Conservation (phyloP, 2,113 vertebrate species). For the Dipodomys stephensi region DNA sequence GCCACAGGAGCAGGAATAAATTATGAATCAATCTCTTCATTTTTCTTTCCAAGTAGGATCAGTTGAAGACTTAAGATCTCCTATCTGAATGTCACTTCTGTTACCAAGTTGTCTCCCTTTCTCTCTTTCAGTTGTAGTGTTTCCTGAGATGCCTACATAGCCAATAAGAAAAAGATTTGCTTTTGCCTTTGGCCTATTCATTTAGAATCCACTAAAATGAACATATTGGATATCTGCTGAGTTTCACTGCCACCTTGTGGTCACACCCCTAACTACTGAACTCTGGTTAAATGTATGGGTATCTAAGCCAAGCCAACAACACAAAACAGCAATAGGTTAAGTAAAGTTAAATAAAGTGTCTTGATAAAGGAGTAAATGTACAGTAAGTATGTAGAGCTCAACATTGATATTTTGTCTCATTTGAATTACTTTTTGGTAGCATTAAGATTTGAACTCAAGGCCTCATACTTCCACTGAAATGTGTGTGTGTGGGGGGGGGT, state of each 20-base stretch:
- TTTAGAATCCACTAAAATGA: neutral
- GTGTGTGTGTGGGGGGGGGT: neutral
- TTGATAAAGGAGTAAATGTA: neutral
- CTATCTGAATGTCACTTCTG: neutral
- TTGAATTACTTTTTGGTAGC: neutral
- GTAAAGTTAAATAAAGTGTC: neutral
- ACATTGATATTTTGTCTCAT: neutral
- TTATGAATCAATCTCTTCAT: neutral
- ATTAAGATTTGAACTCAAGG: too few species aligned
- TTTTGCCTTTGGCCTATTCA: neutral
- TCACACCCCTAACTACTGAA: neutral
- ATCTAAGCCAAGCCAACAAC: too few species aligned
- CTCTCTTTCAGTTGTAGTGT: neutral
- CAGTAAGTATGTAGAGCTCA: neutral
- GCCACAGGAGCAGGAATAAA: neutral
- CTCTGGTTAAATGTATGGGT: neutral
- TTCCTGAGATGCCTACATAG: neutral
- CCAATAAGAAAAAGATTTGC: slow-evolving; percentile 18
- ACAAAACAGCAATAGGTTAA: neutral
- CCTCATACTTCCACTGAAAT: too few species aligned
- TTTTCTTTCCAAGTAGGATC: neutral
- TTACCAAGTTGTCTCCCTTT: neutral
- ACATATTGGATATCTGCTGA: neutral
- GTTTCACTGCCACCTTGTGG: slow-evolving; percentile 20
- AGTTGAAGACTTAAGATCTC: neutral